Percentiles rank a stretch among this genome's conserved stretches.
Conservation (phyloP, 2,797 vertebrate genomes). For the Halcyon leucocephala region DNA sequence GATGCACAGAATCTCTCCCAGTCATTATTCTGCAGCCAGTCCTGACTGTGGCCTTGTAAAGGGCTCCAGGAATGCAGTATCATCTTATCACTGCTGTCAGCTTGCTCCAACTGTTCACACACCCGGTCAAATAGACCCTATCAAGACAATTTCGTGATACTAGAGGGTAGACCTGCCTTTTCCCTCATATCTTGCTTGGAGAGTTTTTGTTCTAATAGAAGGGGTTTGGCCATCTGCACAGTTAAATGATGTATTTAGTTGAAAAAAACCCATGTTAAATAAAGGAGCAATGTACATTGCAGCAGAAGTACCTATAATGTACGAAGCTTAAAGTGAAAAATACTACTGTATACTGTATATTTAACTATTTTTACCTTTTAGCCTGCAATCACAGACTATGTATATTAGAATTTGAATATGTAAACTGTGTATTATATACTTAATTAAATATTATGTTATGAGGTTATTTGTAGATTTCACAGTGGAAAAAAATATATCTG, state of each 20-base stretch:
- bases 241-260: neutral
- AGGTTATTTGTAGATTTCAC: neutral
- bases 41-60: neutral
- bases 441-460: neutral
- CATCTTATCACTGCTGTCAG: neutral
- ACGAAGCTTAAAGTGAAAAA: neutral
- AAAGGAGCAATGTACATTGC: neutral
- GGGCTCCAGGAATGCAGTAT: neutral
- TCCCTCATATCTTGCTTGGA: neutral
- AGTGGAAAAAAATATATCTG: neutral
- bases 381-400: neutral
- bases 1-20: neutral
- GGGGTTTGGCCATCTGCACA: neutral
- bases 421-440: neutral
- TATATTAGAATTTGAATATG: neutral
- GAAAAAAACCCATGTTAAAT: neutral
- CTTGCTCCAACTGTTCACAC: neutral
- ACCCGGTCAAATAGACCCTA: neutral
- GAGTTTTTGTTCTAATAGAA: neutral
- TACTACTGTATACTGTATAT: neutral
- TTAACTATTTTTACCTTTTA: neutral
- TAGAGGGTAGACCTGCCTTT: neutral
- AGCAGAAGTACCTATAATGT: neutral
- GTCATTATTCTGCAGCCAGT: neutral
- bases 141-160: neutral